A percentile compares a stretch with the other conserved stretches of the same genome.
These are phyloP conservation scores for Recurvirostra avosetta DNA, from an alignment of 2,113 vertebrate species.

Conservation along the genomic window DNA sequence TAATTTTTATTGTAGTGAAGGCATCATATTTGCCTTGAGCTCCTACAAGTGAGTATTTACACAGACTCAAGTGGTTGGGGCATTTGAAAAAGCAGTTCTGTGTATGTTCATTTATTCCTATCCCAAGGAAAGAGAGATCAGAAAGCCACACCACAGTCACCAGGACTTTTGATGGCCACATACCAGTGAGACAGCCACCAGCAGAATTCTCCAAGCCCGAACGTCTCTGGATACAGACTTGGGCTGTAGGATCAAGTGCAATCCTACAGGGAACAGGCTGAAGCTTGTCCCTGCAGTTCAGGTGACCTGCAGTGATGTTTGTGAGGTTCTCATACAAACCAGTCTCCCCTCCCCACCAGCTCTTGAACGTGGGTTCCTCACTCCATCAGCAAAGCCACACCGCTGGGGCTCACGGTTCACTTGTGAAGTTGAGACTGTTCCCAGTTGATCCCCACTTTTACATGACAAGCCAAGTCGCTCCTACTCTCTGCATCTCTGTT, in stretches of 20 bases:
- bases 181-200: background rate
- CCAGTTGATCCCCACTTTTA: background rate
- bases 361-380: accelerated
- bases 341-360: background rate
- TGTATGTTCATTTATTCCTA: background rate
- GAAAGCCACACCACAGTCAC: background rate
- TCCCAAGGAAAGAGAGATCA: background rate
- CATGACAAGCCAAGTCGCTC: background rate
- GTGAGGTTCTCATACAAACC: background rate
- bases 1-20: background rate
- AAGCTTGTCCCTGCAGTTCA: background rate
- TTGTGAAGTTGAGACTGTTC: accelerated
- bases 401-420: background rate
- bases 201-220: background rate
- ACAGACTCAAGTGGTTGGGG: background rate
- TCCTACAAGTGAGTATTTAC: background rate
- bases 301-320: background rate
- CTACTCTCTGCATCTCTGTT: background rate
- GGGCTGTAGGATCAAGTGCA: background rate
- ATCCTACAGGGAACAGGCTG: background rate
- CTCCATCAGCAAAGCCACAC: background rate
- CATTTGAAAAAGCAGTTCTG: background rate
- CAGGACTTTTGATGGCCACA: background rate
- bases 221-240: background rate
- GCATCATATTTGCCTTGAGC: background rate